Base-by-base conservation (phyloP, 2,888 invertebrate genomes). In the Pogonocherus hispidulus region DNA sequence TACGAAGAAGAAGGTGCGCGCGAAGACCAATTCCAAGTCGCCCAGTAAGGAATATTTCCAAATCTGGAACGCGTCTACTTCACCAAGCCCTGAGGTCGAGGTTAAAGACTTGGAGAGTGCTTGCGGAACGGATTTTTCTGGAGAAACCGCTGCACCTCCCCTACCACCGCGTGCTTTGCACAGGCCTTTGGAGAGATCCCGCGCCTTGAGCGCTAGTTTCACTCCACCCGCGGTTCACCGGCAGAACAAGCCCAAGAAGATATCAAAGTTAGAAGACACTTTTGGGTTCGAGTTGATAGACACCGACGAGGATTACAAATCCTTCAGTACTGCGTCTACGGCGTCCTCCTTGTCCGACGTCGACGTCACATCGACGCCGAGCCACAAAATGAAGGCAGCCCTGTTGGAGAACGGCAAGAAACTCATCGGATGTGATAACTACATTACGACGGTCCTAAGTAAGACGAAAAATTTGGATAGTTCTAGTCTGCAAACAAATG, bases 211-310 rank as follows among this genome's bases (percentile, higher is more conserved):
- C 55, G 76, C 79, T 88, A 81, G 66, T 23, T 75, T 76, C 32
- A 78, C 63, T 9, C 93, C 93, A 19, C 93, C 94, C 1, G 89
- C 90, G 82, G 89, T 93, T 76, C 89, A 90, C 49, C 86, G 91
- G 67, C 90, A 91, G 79, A 88, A 91, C 78, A 92, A 92, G 84
- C 91, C 91, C 71, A 91, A 91, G 73, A 91, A 91, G 83, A 88
- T 88, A 71, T 91, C 91, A 46, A 87, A 89, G 70, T 89, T 89
- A 16, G 93, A 94, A 82, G 94, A 94, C 82, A 91, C 92, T 52
- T 95, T 95, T 82, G 92, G 91, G 74, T 95, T 94, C 83, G 95
- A 95, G 84, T 89, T 95, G 66, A 92, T 95, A 69, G 95, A 95
- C 79, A 93, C 92, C 9, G 95, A 95, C 80, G 95, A 94, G 81